These are phyloP conservation scores for Ophiodon elongatus DNA, from an alignment of 2,113 vertebrate species.

Conservation along the genomic window DNA sequence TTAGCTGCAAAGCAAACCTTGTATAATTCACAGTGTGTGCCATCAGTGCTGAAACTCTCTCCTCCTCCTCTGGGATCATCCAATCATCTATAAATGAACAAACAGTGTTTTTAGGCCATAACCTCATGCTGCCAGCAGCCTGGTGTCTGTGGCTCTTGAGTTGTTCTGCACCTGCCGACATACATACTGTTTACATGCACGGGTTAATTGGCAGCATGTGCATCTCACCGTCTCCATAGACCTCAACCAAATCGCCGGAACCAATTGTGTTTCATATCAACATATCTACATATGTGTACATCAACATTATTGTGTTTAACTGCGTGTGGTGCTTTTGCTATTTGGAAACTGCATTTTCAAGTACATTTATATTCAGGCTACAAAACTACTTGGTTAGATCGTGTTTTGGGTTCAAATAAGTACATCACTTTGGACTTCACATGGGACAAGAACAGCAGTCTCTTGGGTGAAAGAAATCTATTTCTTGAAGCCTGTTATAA, in stretches of 20 bases:
- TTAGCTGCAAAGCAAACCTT: constrained; percentile 37
- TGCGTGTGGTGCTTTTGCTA: too few species aligned
- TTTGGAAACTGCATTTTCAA: too few species aligned
- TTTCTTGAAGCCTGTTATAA: not conserved
- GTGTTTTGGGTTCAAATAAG: too few species aligned
- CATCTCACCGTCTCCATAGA: not conserved
- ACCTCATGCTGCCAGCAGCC: constrained; percentile 18
- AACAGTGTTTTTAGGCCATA: constrained; percentile 27
- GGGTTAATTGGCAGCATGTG: constrained; percentile 25
- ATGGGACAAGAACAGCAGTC: not conserved
- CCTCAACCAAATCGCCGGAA: not conserved
- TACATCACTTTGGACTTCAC: not conserved
- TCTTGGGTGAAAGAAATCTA: not conserved
- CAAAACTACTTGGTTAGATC: not conserved
- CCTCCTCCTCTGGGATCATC: constrained; percentile 14
- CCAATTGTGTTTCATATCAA: not conserved
- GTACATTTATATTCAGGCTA: not conserved
- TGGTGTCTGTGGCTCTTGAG: not conserved
- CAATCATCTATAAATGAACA: constrained; percentile 19
- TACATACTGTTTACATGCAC: not conserved
- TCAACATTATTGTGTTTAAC: not conserved
- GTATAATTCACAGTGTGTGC: constrained; percentile 22
- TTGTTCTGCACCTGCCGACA: constrained; percentile 16
- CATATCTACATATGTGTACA: not conserved
- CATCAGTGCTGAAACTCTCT: constrained; percentile 2